Conservation (phyloP, 2,888 invertebrate genomes). For the Hydraecia micacea region DNA sequence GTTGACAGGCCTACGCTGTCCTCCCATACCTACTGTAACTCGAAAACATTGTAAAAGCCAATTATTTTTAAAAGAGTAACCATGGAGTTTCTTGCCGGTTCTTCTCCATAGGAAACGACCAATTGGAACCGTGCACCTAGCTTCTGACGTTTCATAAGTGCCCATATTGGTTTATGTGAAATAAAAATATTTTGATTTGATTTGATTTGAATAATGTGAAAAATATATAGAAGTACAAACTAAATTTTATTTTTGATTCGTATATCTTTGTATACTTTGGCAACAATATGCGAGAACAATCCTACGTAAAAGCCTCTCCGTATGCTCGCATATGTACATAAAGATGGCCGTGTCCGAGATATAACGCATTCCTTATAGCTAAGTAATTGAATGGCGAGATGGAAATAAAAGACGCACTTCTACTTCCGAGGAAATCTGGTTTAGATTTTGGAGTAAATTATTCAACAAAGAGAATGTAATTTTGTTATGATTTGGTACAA, state of each 20-base stretch:
- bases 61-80: no score
- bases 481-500: not conserved
- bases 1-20: no score
- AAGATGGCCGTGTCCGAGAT: conserved; percentile 58
- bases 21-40: no score
- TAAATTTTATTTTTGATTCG: conserved; percentile 32
- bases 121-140: no score
- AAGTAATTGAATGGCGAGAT: conserved; percentile 70
- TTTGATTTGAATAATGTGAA: not conserved
- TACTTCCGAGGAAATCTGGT: conserved; percentile 4
- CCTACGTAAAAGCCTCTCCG: conserved; percentile 72
- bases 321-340: conserved; percentile 73
- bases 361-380: conserved; percentile 66
- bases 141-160: no score
- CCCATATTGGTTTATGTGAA: no score
- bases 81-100: no score
- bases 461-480: not conserved
- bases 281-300: conserved; percentile 76
- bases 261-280: conserved; percentile 61
- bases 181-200: no score
- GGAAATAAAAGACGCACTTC: conserved; percentile 15
- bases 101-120: no score
- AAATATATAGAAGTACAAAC: not conserved
- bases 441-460: not conserved
- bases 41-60: no score